Base-by-base conservation (phyloP, 92 coral and sea anemone genomes). In the Porites evermanni region DNA sequence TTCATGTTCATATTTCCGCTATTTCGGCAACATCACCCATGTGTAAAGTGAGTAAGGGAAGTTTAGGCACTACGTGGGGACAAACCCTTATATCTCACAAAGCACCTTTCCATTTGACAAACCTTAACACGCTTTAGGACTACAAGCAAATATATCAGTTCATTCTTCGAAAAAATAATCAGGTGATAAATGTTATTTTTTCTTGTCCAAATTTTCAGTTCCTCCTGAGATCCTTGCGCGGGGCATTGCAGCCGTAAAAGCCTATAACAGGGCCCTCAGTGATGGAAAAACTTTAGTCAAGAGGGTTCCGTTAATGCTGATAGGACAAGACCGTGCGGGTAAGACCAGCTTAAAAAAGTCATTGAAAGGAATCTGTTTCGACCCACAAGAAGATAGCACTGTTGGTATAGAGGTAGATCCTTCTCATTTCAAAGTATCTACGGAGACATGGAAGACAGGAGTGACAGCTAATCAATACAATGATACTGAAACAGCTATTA, bases 191-290 rank as follows among this genome's bases (percentile, higher is more conserved):
- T 38, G 4, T 38, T 21, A 12, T 68, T 10, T 12, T 68, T 11
- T 56, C 17, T 26, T 3, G 14, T 12, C 12, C 14, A 20, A 32
- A 14, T 12, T 71, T 66, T 16, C 82, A 92, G 95, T 86, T 53
- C 95, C 95, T 21, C 87, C 91, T 14, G 93, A 86, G 70, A 89
- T 92, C 74, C 91, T 86, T 72, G 95, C 93, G 8, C 85, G 93
- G 3, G 95, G 95, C 8, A 85, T 80, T 38, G 21, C 59, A 23
- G 95, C 95, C 14, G 47, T 32, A 12, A 59, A 68, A 47, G 91
- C 91, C 26, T 92, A 70, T 52, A 65, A 73, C 50, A 58, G 47
- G 19, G 95, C 95, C 50, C 86, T 92, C n/a, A 53, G 80, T 18
- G 87, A 84, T 23, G 95, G 95, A 8, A 70, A 79, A 75, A 79